Conservation (phyloP, 92 coral and sea anemone genomes). For the Isaurus tuberculatus region DNA sequence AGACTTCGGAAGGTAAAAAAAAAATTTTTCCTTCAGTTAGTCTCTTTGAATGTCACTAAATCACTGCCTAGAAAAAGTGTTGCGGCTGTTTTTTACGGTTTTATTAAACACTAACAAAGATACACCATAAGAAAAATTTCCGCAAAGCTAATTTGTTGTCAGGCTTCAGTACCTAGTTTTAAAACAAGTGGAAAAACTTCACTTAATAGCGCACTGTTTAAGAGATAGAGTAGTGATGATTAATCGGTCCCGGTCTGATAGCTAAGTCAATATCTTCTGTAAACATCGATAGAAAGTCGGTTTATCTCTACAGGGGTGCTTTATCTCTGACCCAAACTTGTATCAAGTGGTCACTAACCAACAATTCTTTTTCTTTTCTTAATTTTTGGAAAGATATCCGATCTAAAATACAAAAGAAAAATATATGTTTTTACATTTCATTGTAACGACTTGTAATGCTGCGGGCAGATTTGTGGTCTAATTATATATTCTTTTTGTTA, state of each 20-base stretch:
- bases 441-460: constrained; percentile 9
- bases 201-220: background rate
- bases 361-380: background rate
- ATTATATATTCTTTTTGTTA: constrained; percentile 25
- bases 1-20: constrained; percentile 68
- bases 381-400: background rate
- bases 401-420: background rate
- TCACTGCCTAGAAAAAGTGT: constrained; percentile 40
- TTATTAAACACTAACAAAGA: constrained; percentile 22
- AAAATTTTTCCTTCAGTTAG: background rate
- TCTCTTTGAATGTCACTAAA: constrained; percentile 44
- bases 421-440: background rate
- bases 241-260: background rate
- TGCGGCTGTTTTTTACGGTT: background rate
- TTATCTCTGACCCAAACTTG: constrained; percentile 5
- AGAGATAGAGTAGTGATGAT: background rate
- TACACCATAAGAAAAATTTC: background rate
- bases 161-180: background rate
- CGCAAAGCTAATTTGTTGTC: constrained; percentile 29
- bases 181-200: constrained; percentile 3
- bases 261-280: constrained; percentile 44
- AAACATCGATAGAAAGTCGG: constrained; percentile 21
- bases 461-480: constrained; percentile 8
- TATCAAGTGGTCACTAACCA: background rate
- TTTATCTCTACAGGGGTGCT: constrained; percentile 8